Conservation (phyloP, 2,113 vertebrate species). For the human (Homo sapiens) region GRCh38 chr14:86698001-86698500, state of each 20-base stretch:
- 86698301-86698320: background rate
- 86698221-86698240: background rate
- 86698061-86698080: background rate
- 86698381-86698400: background rate
- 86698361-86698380: background rate
- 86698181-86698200: background rate
- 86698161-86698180: background rate
- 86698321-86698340: background rate
- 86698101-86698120: background rate
- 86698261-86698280: background rate
- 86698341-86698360: background rate
- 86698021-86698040: background rate
- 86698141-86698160: background rate
- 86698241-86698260: accelerated
- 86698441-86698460: background rate
- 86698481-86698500: background rate
- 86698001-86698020: background rate
- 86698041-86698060: background rate
- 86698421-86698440: background rate
- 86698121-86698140: background rate
- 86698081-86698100: background rate
- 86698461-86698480: conserved; percentile 5
- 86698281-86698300: background rate
- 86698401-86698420: background rate
- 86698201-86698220: background rate